Evolutionary conservation across 1,140 invertebrate species (phyloP), one percentile per base, ranked within the genome.

Genomic region (Penaeus vannamei): DNA sequence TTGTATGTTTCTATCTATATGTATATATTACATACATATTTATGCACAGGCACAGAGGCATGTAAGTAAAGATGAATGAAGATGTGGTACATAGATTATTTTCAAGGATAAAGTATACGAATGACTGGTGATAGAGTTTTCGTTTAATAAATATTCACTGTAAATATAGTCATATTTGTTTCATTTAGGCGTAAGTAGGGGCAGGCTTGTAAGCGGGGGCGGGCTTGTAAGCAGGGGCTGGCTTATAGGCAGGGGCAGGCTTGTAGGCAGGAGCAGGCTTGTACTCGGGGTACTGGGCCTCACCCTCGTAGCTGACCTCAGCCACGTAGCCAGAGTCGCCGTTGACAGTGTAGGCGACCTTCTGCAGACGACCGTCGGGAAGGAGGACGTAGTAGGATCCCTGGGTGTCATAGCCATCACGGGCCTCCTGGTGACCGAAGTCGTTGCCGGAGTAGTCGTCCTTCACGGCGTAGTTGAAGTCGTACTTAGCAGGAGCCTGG

Each of bases 381-480:
- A 36, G 10, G 22, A 36, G 72, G 17, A 29, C 72, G 72, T 76
- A 76, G 8, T 29, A 76, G n/a, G 17, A 32, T 23, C 72, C 72
- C n/a, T 29, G 72, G 4, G 72, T 76, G 4, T 42, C 4, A 7
- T 42, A 42, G 4, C 36, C 36, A 5, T 42, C 36, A 42, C 36
- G 36, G 36, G 36, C 36, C 36, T 42, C 36, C 36, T 42, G 36
- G 36, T 42, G 36, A 42, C 36, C 36, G 36, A 42, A 42, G 29
- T 76, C 72, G 72, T 76, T 76, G 0, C 72, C 72, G 10, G 72
- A 76, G 26, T 76, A 76, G 72, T 76, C 72, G 26, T 32, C 26
- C 26, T 76, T 32, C 26, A 76, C 72, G 26, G 72, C 72, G 72
- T 76, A 76, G 72, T 76, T 76, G 72, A 76, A 76, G 72, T 76